A percentile compares a stretch with the other conserved stretches of the same genome.
These are phyloP conservation scores for Tortricodes alternella DNA, from an alignment of 2,888 invertebrate species.

Conservation along the genomic window DNA sequence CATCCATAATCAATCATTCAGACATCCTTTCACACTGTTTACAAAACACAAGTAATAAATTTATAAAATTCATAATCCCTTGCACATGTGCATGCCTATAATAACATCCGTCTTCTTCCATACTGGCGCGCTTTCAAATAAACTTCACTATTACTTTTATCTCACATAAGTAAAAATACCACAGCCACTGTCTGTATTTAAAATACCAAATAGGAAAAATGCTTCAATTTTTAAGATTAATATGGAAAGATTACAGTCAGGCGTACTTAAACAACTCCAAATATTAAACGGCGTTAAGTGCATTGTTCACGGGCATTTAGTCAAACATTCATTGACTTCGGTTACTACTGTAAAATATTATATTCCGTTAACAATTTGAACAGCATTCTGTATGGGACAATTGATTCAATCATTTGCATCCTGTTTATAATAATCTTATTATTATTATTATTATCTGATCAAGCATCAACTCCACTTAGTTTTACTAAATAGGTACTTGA, in stretches of 20 bases:
- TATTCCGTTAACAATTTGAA: conserved; percentile 1
- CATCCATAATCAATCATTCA: conserved; percentile 56
- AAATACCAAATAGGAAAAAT: conserved; percentile 83
- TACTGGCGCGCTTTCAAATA: conserved; percentile 56
- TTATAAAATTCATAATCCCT: conserved; percentile 81
- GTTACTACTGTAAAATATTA: conserved; percentile 9
- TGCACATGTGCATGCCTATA: conserved; percentile 81
- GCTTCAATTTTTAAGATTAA: conserved; percentile 72
- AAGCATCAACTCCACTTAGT: too few species aligned
- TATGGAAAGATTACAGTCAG: conserved; percentile 75
- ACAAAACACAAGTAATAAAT: conserved; percentile 75
- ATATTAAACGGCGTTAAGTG: conserved; percentile 65
- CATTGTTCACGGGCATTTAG: conserved; percentile 52
- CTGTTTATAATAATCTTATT: background rate
- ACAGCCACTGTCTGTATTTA: conserved; percentile 83
- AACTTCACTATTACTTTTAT: conserved; percentile 56
- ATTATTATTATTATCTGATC: too few species aligned
- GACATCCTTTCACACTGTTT: conserved; percentile 62
- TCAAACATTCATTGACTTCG: conserved; percentile 23
- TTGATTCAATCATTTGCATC: background rate
- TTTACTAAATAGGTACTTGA: too few species aligned
- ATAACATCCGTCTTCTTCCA: conserved; percentile 76
- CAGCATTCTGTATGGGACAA: conserved; percentile 13
- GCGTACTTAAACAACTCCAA: conserved; percentile 66
- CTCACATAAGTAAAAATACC: conserved; percentile 81